Evolutionary conservation across 2,113 vertebrate species (phyloP), one percentile per base, ranked within the genome.

Genomic region (Pomatostomus ruficeps): DNA sequence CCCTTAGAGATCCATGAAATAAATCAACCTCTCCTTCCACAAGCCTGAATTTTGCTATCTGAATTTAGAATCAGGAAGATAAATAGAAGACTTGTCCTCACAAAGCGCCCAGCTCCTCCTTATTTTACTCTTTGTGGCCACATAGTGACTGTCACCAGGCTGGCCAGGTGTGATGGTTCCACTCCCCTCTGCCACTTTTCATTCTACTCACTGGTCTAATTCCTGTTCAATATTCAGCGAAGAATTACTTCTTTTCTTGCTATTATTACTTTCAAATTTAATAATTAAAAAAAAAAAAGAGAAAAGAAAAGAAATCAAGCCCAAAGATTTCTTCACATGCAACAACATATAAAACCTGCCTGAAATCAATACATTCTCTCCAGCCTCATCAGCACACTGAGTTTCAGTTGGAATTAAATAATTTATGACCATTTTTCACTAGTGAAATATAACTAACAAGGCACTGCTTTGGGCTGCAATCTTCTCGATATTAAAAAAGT

Each of bases 371-470:
- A 33, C 11, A 40, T 40, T 83, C 20, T 38, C 28, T 79, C 54
- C 58, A 88, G 43, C 40, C 36, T 52, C 71, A 88, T 42, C 48
- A 81, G 40, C 33, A 75, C 63, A 73, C 25, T 36, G 18, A 62
- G 71, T 59, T 92, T 91, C 45, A 93, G 77, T 54, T 73, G 35
- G 35, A 92, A 89, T 71, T 57, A 92, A 93, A 93, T 93, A 66
- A 89, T 92, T 66, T 86, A 96, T 79, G 54, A 43, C 4, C 38
- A 45, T 51, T 68, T 88, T 63, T 91, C 2, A 1, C 48, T 75
- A 38, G 5, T 54, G 77, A 87, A 87, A 89, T 85, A 42, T 25
- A 77, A 86, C 36, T 38, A 63, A 72, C 13, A 79, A 70, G 54
- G 88, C 40, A 71, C n/a, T 78, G 84, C 89, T 93, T 78, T 81